Base-by-base conservation (phyloP, 2,113 vertebrate genomes). In the Aspiorhynchus laticeps region DNA sequence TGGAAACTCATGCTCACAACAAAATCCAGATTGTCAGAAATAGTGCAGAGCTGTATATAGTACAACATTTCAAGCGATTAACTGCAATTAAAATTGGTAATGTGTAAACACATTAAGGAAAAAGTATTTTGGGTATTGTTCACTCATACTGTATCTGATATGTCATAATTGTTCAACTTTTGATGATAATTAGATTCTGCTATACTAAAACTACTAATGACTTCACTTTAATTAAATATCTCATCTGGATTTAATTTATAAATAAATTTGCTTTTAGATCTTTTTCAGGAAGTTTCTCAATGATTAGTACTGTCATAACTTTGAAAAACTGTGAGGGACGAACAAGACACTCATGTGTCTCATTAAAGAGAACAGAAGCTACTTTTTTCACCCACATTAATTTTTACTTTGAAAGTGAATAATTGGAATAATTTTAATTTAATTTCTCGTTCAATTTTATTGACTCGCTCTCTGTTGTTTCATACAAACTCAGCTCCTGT, bases 131-230 rank as follows among this genome's bases (percentile, higher is more conserved):
- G 28, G 31, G 36, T 41, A 41, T 26, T 6, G 6, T 15, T 41
- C 38, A 17, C 41, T 46, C 24, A 14, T 76, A n/a, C n/a, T n/a
- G n/a, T n/a, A 28, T 46, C 38, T 76, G n/a, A 76, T 9, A 76
- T 46, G 43, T 76, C 41, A 76, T 46, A 48, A 21, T 43, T 74
- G 36, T 24, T 38, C 10, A 43, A 7, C 12, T 76, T 76, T 76
- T 76, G 73, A 48, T 76, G 41, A 48, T 76, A 76, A 41, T 76
- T 76, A 46, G 41, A 76, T 46, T n/a, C 5, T 46, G 6, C 73
- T 28, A 46, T 26, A 15, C 6, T 46, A 46, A 46, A 46, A 43
- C 38, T 26, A 41, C 24, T 75, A 75, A 43, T 46, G 11, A 75
- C 38, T 43, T 46, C n/a, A 74, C 21, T 74, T 41, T 43, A 26